These are phyloP conservation scores for Chrysogorgia sp. DNA, from an alignment of 92 coral and sea anemone species.

Conservation along the genomic window DNA sequence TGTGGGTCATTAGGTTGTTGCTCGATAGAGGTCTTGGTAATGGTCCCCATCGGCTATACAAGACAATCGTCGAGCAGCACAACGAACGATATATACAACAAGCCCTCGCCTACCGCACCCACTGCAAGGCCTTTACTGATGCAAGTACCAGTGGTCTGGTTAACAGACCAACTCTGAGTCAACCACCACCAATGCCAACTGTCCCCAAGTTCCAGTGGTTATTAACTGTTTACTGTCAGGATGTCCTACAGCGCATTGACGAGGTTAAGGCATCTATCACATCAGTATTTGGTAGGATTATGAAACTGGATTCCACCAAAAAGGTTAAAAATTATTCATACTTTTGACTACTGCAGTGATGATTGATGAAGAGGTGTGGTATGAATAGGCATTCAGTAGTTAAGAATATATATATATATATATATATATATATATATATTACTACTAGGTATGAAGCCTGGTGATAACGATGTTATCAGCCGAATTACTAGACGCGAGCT, in stretches of 20 bases:
- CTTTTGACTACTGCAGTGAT: not conserved
- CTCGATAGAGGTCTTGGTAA: slow-evolving; percentile 32
- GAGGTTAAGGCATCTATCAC: slow-evolving; percentile 13
- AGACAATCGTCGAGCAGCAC: slow-evolving; percentile 38
- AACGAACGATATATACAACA: slow-evolving; percentile 39
- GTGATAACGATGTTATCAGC: not conserved
- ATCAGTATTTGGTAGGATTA: slow-evolving; percentile 12
- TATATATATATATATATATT: no score
- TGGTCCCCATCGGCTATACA: slow-evolving; percentile 20
- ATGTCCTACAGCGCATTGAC: not conserved
- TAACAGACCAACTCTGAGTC: slow-evolving; percentile 1
- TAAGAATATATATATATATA: not conserved
- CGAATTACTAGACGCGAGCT: slow-evolving; percentile 43
- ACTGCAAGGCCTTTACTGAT: slow-evolving; percentile 30
- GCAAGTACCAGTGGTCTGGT: slow-evolving; percentile 14
- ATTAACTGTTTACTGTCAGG: slow-evolving; percentile 11
- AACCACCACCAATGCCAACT: slow-evolving; percentile 24
- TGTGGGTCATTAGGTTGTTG: slow-evolving; percentile 46
- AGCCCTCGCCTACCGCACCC: slow-evolving; percentile 22
- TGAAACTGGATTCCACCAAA: slow-evolving; percentile 27
- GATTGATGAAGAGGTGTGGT: not conserved
- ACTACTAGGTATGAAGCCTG: not conserved
- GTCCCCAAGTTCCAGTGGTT: slow-evolving; percentile 31
- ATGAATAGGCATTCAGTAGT: not conserved
- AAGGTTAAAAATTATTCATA: not conserved